A percentile compares a stretch with the other conserved stretches of the same genome.
Conservation (phyloP, 1,140 invertebrate species). For the Dendroctonus ponderosae region DNA sequence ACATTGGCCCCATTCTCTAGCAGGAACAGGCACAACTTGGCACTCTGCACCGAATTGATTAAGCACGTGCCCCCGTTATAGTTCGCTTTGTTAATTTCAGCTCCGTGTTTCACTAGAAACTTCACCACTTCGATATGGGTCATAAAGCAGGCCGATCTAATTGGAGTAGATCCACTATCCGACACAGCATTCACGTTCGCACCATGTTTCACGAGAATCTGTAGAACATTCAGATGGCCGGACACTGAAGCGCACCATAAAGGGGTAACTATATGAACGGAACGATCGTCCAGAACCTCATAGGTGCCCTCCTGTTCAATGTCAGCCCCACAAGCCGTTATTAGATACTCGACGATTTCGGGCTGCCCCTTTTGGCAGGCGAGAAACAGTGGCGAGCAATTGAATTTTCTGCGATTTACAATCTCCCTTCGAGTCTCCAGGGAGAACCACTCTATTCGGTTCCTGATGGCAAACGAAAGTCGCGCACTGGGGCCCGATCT, state of each 20-base stretch:
- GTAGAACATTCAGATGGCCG: constrained; percentile 76
- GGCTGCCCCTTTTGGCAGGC: constrained; percentile 81
- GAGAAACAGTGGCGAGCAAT: constrained; percentile 84
- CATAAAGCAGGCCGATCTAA: constrained; percentile 91
- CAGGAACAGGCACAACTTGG: constrained; percentile 77
- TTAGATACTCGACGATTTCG: constrained; percentile 85
- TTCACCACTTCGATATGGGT: constrained; percentile 80
- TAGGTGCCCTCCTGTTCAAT: constrained; percentile 81
- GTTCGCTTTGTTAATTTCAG: constrained; percentile 83
- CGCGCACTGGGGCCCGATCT: constrained; percentile 66
- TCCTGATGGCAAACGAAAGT: constrained; percentile 64
- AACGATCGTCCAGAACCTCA: constrained; percentile 57
- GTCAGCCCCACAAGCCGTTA: constrained; percentile 77
- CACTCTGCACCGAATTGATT: constrained; percentile 90
- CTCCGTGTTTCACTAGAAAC: constrained; percentile 79
- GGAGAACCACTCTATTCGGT: constrained; percentile 62
- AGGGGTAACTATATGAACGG: constrained; percentile 81
- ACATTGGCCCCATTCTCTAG: constrained; percentile 75
- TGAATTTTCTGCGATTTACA: constrained; percentile 65
- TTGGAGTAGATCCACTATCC: constrained; percentile 85
- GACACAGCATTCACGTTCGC: constrained; percentile 83
- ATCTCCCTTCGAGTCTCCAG: constrained; percentile 61
- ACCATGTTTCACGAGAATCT: constrained; percentile 74
- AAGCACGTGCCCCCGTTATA: constrained; percentile 91
- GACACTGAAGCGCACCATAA: constrained; percentile 92